Percentiles rank a stretch among this genome's conserved stretches.
These are phyloP conservation scores for Goniozus legneri DNA, from an alignment of 1,140 invertebrate species.

Conservation along the genomic window DNA sequence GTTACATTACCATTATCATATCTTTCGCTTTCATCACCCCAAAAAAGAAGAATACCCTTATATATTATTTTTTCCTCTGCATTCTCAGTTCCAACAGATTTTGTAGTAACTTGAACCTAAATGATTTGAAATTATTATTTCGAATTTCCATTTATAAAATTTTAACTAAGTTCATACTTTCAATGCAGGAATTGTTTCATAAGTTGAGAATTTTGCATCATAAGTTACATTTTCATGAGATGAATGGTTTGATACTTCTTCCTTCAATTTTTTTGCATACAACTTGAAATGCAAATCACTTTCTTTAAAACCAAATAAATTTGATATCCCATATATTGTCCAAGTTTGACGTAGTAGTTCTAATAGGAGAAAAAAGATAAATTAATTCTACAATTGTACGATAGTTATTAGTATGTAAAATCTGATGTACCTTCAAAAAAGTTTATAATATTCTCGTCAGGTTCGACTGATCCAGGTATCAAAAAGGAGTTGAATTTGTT, in stretches of 20 bases:
- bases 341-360: slow-evolving; percentile 30
- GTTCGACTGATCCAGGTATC: background rate
- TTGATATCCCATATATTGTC: slow-evolving; percentile 38
- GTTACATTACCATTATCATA: slow-evolving; percentile 10
- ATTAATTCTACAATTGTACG: background rate
- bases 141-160: slow-evolving; percentile 1
- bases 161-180: background rate
- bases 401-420: slow-evolving; percentile 9
- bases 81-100: slow-evolving; percentile 2
- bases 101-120: slow-evolving; percentile 32
- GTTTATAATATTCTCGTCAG: background rate
- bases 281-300: slow-evolving; percentile 32
- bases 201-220: slow-evolving; percentile 23
- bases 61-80: slow-evolving; percentile 30
- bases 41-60: slow-evolving; percentile 37
- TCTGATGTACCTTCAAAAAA: slow-evolving; percentile 5
- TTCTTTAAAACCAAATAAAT: slow-evolving; percentile 32
- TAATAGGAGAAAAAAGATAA: background rate
- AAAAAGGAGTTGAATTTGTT: background rate
- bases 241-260: slow-evolving; percentile 36
- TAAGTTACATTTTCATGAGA: slow-evolving; percentile 35
- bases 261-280: slow-evolving; percentile 39
- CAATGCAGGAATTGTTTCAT: slow-evolving; percentile 14
- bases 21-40: slow-evolving; percentile 18
- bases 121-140: slow-evolving; percentile 18